Conservation (phyloP, 2,113 vertebrate species). For the Micronisus gabar region DNA sequence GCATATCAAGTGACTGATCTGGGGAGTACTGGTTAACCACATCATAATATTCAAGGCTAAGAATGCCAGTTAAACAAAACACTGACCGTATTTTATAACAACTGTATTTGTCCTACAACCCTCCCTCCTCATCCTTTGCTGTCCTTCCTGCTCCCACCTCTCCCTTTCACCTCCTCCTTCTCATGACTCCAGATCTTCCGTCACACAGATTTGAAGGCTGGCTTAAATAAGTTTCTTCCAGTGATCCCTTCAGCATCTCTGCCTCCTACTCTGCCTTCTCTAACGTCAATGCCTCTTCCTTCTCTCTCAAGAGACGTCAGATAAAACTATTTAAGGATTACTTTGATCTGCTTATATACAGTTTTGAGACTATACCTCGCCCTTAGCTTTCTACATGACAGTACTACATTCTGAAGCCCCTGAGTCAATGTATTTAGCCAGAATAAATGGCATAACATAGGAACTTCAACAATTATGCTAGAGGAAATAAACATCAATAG, state of each 20-base stretch:
- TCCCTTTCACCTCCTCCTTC: not conserved
- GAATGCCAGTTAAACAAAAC: not conserved
- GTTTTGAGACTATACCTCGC: not conserved
- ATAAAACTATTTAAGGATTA: not conserved
- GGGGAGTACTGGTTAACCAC: not conserved
- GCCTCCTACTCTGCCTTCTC: not conserved
- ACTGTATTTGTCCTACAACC: not conserved
- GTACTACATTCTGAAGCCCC: not conserved
- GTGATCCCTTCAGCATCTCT: not conserved
- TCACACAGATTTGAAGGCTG: not conserved
- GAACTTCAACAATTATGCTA: not conserved
- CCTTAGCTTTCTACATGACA: not conserved
- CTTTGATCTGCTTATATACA: not conserved
- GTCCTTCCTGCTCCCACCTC: not conserved
- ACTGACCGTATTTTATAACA: not conserved
- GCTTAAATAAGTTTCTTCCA: not conserved
- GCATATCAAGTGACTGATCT: fast-evolving
- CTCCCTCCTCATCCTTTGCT: not conserved
- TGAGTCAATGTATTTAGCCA: not conserved
- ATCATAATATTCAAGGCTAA: not conserved
- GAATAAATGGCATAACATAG: not conserved
- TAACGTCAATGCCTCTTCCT: not conserved
- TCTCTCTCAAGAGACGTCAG: not conserved
- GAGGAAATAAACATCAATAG: not conserved
- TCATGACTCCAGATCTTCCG: not conserved